Conservation (phyloP, 2,888 invertebrate species). For the Ypsolopha scabrella region DNA sequence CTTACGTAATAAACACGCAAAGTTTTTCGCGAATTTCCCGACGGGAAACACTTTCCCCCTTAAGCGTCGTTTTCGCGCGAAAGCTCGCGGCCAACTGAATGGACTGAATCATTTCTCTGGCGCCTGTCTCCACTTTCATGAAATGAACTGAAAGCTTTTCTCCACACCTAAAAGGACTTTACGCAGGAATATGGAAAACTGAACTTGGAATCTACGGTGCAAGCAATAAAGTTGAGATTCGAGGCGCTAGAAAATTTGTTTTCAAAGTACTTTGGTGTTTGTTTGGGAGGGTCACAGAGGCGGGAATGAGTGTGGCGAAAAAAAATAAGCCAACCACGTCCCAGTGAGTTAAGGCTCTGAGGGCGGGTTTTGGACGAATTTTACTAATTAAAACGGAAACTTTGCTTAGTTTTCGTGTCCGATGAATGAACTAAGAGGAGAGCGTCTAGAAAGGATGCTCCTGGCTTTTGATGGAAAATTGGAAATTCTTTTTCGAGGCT, state of each 20-base stretch:
- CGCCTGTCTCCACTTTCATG: constrained; percentile 58
- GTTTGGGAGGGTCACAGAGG: constrained; percentile 69
- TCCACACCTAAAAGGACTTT: constrained; percentile 26
- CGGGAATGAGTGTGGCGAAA: constrained; percentile 68
- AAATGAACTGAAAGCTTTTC: constrained; percentile 57
- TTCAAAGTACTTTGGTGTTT: constrained; percentile 64
- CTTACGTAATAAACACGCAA: constrained; percentile 16
- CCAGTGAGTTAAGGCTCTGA: constrained; percentile 62
- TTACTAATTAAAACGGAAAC: constrained; percentile 66
- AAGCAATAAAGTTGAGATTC: constrained; percentile 11
- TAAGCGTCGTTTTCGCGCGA: constrained; percentile 41
- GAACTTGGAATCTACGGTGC: background rate
- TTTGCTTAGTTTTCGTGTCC: constrained; percentile 38
- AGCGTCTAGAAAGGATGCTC: constrained; percentile 13
- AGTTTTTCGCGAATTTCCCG: constrained; percentile 40
- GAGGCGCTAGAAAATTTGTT: constrained; percentile 32
- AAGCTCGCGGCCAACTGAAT: constrained; percentile 63
- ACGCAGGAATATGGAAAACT: constrained; percentile 13
- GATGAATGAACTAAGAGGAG: constrained; percentile 35
- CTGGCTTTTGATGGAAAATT: background rate
- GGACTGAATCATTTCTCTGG: constrained; percentile 49
- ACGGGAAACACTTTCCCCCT: constrained; percentile 16
- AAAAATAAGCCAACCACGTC: constrained; percentile 70
- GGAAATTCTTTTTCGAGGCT: no score
- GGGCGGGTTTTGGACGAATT: constrained; percentile 61